phyloP scores from a whole-genome alignment of 2,113 vertebrate genomes.

The Glaucidium brasilianum region DNA sequence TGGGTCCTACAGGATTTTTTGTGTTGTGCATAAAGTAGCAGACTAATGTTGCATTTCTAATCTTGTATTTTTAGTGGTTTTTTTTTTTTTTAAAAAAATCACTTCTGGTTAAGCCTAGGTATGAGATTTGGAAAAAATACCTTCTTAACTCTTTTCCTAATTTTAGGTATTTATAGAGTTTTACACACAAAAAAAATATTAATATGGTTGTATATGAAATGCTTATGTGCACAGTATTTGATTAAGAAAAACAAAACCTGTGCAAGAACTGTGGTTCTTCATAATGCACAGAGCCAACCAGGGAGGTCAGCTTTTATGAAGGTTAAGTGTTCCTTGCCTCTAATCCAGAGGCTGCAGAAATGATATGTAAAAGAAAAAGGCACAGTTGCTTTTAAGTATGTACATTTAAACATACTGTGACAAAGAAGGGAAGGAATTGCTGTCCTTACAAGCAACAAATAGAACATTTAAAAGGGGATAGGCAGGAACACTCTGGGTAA shows the following conservation, averaged over 20 bases:
- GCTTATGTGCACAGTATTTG: neutral
- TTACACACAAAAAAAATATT: neutral
- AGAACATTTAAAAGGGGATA: neutral
- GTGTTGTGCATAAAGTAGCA: neutral
- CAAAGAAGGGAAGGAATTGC: neutral
- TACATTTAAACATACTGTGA: neutral
- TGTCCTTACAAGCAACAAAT: neutral
- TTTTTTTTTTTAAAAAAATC: neutral
- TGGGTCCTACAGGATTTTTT: neutral
- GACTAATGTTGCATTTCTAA: neutral
- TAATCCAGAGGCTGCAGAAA: neutral
- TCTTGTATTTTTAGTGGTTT: neutral
- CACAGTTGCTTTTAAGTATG: neutral
- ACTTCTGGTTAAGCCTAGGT: neutral
- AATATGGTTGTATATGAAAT: neutral
- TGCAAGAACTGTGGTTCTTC: neutral
- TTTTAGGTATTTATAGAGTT: neutral
- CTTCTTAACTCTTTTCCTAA: neutral
- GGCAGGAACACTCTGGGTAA: neutral
- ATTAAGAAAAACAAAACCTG: neutral
- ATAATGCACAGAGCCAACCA: accelerated
- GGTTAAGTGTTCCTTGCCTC: neutral
- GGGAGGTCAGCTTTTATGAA: neutral
- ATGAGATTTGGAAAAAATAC: neutral
- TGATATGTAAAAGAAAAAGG: neutral